Base-by-base conservation (phyloP, 2,888 invertebrate genomes). In the Sylvicola cinctus region DNA sequence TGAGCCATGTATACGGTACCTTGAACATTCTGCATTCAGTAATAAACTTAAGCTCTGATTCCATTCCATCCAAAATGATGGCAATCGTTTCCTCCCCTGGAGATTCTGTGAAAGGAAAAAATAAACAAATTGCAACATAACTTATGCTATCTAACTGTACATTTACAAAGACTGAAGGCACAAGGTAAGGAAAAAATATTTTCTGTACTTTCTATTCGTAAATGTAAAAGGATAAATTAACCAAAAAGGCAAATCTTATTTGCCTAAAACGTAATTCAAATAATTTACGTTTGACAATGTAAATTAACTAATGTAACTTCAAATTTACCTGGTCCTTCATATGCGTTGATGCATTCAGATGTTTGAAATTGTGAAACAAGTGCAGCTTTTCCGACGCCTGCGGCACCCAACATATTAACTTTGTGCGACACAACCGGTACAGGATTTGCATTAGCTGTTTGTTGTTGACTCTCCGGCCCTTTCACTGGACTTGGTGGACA, bases 331-430 rank as follows among this genome's bases (percentile, higher is more conserved):
- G 76, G 83, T 48, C 84, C 70, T 48, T 90, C 88, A 54, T 90
- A 90, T 20, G 88, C 85, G 52, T 90, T 88, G 50, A 88, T 85
- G 54, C 85, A 85, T 53, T 90, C 90, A 44, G 85, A 87, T 38
- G 90, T 88, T 67, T 83, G 83, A 50, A 91, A 84, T 60, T 87
- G 87, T 47, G 76, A 76, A 52, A 84, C 70, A 7, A 87, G 66
- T 0, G 85, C 79, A 1, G 80, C 76, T 58, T 88, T 87, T 34
- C 85, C 87, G 27, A 83, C 83, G 0, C 80, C 80, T 4, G 72
- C 68, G 0, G 78, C 72, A 2, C 84, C 84, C 3, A 83, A 58
- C 64, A 84, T 73, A 29, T 77, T 76, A 8, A 88, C 84, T 8
- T 60, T 61, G 54, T 71, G 74, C 36, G 65, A 62, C 15, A 69